Base-by-base conservation (phyloP, 2,888 invertebrate genomes). In the Microchrysa polita region DNA sequence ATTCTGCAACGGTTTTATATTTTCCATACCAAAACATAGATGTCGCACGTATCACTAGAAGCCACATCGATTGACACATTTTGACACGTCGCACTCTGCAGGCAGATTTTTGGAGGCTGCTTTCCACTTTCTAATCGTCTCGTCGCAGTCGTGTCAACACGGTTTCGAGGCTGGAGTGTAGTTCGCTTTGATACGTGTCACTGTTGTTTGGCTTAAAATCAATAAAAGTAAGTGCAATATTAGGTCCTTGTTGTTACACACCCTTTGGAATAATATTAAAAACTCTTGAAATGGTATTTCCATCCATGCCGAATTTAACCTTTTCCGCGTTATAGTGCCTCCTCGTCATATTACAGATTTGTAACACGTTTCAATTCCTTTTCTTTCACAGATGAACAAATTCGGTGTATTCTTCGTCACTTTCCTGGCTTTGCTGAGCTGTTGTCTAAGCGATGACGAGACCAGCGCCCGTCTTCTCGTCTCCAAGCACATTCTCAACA, bases 401-500 rank as follows among this genome's bases (percentile, higher is more conserved):
- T 74, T 74, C 14, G 73, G 69, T 44, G 40, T 73, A 22, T 61
- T 73, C 40, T 67, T 75, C n/a, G 59, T 75, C 12, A 57, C 73
- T 5, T 27, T 75, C n/a, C 23, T 77, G 48, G 74, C 34, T 4
- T 27, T 73, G 40, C 34, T 53, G 20, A 73, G 73, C 12, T 63
- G 53, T 20, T 44, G 82, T 67, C 78, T 81, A 4, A 82, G 82
- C 1, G 91, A 91, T 77, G 93, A 93, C 79, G 91, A 92, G 57
- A 87, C 90, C 61, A 89, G 90, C 72, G 97, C 97, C 20, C 90
- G 93, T 80, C 87, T 98, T 65, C 86, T 98, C 76, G 92, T 96
- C 23, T 94, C 95, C 10, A 98, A 98, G 86, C 94, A 95, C 86
- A 93, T 98, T 80, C 88, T 97, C 75, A 98, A 98, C 83, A 95